phyloP scores from a whole-genome alignment of 1,140 invertebrate species.

The Capitella teleta region DNA sequence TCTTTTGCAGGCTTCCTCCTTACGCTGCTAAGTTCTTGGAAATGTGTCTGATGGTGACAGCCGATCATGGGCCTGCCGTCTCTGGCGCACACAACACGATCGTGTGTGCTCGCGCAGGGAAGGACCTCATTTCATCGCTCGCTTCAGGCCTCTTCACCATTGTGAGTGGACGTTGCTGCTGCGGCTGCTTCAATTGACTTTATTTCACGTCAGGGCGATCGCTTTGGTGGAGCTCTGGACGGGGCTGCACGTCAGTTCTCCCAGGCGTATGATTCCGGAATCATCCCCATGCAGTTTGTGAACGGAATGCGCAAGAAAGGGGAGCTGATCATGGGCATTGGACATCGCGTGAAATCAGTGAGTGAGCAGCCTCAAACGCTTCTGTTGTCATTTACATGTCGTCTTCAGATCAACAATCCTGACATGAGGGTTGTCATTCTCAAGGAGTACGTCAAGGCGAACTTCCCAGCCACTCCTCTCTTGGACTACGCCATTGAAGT shows the following conservation, averaged over 20 bases:
- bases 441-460: constrained; percentile 87
- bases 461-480: constrained; percentile 85
- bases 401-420: constrained; percentile 82
- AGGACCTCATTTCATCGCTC: constrained; percentile 92
- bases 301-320: constrained; percentile 95
- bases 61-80: constrained; percentile 97
- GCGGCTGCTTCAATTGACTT: neutral
- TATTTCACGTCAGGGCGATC: constrained; percentile 62
- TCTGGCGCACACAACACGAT: constrained; percentile 99
- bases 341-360: constrained; percentile 90
- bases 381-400: neutral
- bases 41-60: constrained; percentile 98
- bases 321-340: constrained; percentile 98
- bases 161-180: constrained; percentile 51
- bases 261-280: constrained; percentile 83
- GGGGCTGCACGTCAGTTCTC: constrained; percentile 92
- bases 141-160: constrained; percentile 96
- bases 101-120: constrained; percentile 95
- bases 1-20: constrained; percentile 61
- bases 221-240: constrained; percentile 96
- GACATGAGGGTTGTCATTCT: constrained; percentile 93
- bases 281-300: constrained; percentile 97
- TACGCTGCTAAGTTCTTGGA: constrained; percentile 97
- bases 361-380: constrained; percentile 21
- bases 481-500: constrained; percentile 93